Conservation (phyloP, 2,888 invertebrate genomes). For the Chouioia cunea region DNA sequence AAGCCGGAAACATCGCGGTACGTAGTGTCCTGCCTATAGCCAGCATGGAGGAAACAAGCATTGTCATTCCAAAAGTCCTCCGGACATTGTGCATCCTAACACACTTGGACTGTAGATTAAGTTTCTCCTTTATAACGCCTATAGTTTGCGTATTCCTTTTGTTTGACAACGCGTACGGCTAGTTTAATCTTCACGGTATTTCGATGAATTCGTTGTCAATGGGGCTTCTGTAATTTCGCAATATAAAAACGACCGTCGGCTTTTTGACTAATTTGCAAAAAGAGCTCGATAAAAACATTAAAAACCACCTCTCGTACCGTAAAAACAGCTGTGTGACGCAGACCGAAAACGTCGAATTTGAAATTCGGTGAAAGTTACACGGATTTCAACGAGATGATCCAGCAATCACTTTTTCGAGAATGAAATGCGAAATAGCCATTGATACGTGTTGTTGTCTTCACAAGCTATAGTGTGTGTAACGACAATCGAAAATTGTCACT, state of each 20-base stretch:
- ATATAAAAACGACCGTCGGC: too few relatives aligned
- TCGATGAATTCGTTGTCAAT: too few relatives aligned
- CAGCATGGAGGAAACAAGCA: constrained; percentile 17
- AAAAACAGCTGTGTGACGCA: neutral
- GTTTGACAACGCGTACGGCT: constrained; percentile 26
- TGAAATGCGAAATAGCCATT: too few relatives aligned
- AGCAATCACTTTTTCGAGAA: constrained; percentile 1
- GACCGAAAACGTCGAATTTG: constrained; percentile 17
- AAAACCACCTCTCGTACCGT: too few relatives aligned
- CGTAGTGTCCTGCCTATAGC: constrained; percentile 20
- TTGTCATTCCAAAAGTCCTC: constrained; percentile 41
- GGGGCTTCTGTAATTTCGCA: too few relatives aligned
- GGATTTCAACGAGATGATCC: constrained; percentile 13
- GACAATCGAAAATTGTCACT: neutral
- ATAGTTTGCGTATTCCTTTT: neutral
- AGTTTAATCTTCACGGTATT: too few relatives aligned
- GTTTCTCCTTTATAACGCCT: constrained; percentile 26
- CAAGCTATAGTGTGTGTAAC: too few relatives aligned
- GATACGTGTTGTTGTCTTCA: too few relatives aligned
- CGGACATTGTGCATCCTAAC: constrained; percentile 23
- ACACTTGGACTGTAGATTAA: constrained; percentile 35
- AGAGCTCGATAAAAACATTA: too few relatives aligned
- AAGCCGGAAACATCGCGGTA: constrained; percentile 33
- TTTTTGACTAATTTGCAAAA: too few relatives aligned
- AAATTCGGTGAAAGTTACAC: constrained; percentile 25